These are phyloP conservation scores for Bimastos eiseni DNA, from an alignment of 2,888 invertebrate genomes.

Conservation along the genomic window DNA sequence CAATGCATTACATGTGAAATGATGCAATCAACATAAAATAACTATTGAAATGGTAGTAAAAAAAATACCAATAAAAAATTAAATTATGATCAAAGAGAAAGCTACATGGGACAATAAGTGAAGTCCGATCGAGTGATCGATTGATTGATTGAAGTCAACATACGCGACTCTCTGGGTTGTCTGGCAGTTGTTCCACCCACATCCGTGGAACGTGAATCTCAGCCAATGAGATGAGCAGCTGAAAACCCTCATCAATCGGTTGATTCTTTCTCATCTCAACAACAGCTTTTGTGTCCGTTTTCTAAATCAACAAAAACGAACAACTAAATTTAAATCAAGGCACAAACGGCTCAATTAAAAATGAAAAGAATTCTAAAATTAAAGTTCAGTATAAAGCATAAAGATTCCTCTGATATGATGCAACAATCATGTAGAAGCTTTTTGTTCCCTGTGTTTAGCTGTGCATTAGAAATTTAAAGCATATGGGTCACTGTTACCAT, in stretches of 20 bases:
- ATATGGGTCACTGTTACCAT: too few species aligned
- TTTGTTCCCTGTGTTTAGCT: too few species aligned
- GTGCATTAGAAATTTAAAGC: too few species aligned
- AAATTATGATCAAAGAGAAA: not conserved
- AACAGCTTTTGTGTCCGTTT: slow-evolving; percentile 60
- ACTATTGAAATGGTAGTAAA: not conserved
- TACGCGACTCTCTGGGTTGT: slow-evolving; percentile 42
- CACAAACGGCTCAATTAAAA: not conserved
- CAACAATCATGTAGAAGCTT: too few species aligned
- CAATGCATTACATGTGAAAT: not conserved
- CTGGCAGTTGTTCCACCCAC: slow-evolving; percentile 61
- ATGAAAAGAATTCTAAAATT: not conserved
- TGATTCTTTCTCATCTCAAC: slow-evolving; percentile 53
- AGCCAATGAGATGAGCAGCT: slow-evolving; percentile 61
- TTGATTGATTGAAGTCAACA: not conserved
- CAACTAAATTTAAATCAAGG: not conserved
- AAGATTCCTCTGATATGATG: too few species aligned
- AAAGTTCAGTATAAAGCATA: too few species aligned
- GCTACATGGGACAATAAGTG: not conserved
- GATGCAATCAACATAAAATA: not conserved
- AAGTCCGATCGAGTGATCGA: not conserved
- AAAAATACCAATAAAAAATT: not conserved
- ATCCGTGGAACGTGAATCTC: slow-evolving; percentile 63
- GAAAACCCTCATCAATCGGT: slow-evolving; percentile 54
- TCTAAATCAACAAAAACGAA: slow-evolving; percentile 41